Evolutionary conservation across 2,888 invertebrate species (phyloP).

Genomic region (Subacronicta megacephala): DNA sequence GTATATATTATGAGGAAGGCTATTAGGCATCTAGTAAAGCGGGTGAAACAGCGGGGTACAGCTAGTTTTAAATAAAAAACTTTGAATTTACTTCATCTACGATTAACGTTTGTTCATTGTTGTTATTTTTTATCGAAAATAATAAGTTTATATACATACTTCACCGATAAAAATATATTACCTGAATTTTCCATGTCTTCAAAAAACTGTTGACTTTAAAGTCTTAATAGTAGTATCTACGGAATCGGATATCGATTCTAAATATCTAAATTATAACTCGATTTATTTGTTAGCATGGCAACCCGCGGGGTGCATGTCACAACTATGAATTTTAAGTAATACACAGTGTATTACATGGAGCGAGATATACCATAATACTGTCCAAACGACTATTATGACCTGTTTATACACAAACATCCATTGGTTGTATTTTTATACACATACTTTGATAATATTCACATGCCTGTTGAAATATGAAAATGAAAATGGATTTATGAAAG

Average conservation of each 20-base stretch:
- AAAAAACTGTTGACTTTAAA: slow-evolving; percentile 25
- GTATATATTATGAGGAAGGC: no score
- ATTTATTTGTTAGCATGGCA: slow-evolving; percentile 35
- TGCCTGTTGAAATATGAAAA: background rate
- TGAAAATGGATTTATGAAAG: background rate
- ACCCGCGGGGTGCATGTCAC: slow-evolving; percentile 48
- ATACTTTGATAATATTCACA: slow-evolving; percentile 17
- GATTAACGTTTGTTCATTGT: no score
- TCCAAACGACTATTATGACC: slow-evolving; percentile 52
- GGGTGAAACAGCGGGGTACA: no score
- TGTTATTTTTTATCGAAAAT: no score
- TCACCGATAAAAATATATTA: no score
- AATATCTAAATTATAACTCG: slow-evolving; percentile 56
- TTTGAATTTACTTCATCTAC: no score
- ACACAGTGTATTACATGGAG: slow-evolving; percentile 26
- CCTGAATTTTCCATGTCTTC: no score
- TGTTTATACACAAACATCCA: slow-evolving; percentile 46
- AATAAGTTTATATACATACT: no score
- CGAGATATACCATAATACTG: slow-evolving; percentile 50
- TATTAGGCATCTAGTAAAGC: no score
- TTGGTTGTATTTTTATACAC: slow-evolving; percentile 18
- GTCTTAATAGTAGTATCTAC: slow-evolving; percentile 21
- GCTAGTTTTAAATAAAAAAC: no score
- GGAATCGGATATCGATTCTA: slow-evolving; percentile 45
- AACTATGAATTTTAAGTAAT: slow-evolving; percentile 53